A percentile compares a stretch with the other conserved stretches of the same genome.
These are phyloP conservation scores for Anas platyrhynchos DNA, from an alignment of 2,113 vertebrate genomes.

Conservation along the genomic window DNA sequence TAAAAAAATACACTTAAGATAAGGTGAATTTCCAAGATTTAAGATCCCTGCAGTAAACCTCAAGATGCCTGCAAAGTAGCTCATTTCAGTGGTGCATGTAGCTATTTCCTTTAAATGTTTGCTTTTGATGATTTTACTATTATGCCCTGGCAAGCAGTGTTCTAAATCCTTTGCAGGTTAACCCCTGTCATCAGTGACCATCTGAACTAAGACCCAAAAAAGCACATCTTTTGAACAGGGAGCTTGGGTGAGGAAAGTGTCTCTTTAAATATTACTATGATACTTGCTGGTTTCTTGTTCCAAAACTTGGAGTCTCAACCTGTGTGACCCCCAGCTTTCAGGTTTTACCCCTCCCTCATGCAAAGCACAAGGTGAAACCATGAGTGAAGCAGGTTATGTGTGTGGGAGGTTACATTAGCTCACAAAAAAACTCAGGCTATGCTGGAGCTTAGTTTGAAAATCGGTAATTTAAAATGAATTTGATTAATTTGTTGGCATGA, in stretches of 20 bases:
- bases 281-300: neutral
- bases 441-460: neutral
- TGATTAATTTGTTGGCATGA: conserved; percentile 37
- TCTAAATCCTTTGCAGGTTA: neutral
- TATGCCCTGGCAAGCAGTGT: neutral
- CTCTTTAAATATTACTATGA: neutral
- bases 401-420: neutral
- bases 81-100: neutral
- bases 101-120: neutral
- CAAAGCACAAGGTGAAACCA: neutral
- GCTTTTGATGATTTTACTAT: neutral
- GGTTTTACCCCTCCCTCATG: neutral
- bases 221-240: neutral
- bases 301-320: neutral
- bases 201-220: neutral
- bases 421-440: neutral
- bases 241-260: neutral
- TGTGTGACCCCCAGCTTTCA: neutral
- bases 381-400: accelerated
- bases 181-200: neutral
- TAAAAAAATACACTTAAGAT: conserved; percentile 27
- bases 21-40: conserved; percentile 7
- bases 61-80: neutral
- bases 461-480: conserved; percentile 26
- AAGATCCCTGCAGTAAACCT: conserved; percentile 4